A percentile compares a stretch with the other conserved stretches of the same genome.
Conservation (phyloP, 2,113 vertebrate species). For the Cranoglanis bouderius region DNA sequence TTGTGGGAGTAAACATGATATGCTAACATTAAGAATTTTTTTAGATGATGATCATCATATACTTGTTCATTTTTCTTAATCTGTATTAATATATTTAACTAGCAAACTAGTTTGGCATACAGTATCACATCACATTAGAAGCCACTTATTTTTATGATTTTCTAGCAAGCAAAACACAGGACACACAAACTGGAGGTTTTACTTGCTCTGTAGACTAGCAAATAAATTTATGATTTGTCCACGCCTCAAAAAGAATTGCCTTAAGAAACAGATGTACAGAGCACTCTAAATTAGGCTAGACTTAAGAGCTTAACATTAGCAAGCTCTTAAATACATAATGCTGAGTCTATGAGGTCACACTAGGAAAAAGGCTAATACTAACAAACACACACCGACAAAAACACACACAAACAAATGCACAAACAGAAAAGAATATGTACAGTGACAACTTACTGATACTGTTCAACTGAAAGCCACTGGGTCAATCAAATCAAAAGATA, state of each 20-base stretch:
- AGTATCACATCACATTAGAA: background rate
- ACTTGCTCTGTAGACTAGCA: background rate
- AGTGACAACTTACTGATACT: conserved; percentile 76
- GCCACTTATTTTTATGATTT: background rate
- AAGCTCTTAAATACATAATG: background rate
- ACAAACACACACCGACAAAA: background rate
- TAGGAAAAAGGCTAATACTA: background rate
- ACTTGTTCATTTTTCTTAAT: background rate
- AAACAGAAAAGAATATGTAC: conserved; percentile 34
- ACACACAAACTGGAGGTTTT: background rate
- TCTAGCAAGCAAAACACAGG: background rate
- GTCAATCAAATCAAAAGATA: conserved; percentile 68
- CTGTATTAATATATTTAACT: background rate
- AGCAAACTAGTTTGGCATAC: background rate
- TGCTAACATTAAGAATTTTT: background rate
- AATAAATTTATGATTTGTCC: background rate
- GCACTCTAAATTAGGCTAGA: background rate
- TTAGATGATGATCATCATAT: background rate
- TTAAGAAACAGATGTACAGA: background rate
- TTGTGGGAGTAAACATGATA: background rate
- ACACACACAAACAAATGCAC: conserved; percentile 24
- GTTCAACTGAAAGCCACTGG: conserved; percentile 78
- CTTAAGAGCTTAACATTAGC: background rate
- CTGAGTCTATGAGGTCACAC: background rate
- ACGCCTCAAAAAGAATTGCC: background rate